Evolutionary conservation across 2,888 invertebrate genomes (phyloP).

Genomic region (Brachyopa scutellaris): DNA sequence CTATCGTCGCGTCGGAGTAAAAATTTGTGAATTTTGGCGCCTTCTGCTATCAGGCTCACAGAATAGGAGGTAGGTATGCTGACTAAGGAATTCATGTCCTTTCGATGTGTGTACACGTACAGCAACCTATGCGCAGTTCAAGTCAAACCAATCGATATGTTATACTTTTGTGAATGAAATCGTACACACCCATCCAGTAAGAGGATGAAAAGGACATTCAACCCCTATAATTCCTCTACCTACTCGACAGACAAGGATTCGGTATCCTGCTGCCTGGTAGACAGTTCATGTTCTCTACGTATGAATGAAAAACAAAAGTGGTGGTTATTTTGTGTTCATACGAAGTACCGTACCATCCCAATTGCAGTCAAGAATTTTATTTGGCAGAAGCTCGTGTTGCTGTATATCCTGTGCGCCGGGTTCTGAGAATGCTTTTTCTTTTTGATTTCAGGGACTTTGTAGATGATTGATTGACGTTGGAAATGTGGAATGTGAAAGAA

Average conservation of each 20-base stretch:
- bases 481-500: not conserved
- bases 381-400: not conserved
- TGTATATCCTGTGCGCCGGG: constrained; percentile 42
- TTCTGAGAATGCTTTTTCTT: constrained; percentile 63
- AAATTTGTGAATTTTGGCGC: constrained; percentile 74
- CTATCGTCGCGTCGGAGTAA: constrained; percentile 19
- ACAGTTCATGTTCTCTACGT: not conserved
- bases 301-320: too few species aligned
- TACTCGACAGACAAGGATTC: not conserved
- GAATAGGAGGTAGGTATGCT: constrained; percentile 1
- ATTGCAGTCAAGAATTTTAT: too few species aligned
- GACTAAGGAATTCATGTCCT: constrained; percentile 11
- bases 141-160: constrained; percentile 7
- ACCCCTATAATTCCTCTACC: constrained; percentile 22
- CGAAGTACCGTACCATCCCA: too few species aligned
- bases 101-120: not conserved
- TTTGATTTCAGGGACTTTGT: constrained; percentile 50
- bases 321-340: too few species aligned
- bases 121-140: constrained; percentile 40
- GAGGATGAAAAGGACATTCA: constrained; percentile 25
- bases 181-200: not conserved
- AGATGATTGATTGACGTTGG: constrained; percentile 49
- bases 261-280: not conserved
- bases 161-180: not conserved
- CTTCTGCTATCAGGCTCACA: constrained; percentile 68